These are phyloP conservation scores for Parasteatoda lunata DNA, from an alignment of 2,888 invertebrate genomes.

Conservation along the genomic window DNA sequence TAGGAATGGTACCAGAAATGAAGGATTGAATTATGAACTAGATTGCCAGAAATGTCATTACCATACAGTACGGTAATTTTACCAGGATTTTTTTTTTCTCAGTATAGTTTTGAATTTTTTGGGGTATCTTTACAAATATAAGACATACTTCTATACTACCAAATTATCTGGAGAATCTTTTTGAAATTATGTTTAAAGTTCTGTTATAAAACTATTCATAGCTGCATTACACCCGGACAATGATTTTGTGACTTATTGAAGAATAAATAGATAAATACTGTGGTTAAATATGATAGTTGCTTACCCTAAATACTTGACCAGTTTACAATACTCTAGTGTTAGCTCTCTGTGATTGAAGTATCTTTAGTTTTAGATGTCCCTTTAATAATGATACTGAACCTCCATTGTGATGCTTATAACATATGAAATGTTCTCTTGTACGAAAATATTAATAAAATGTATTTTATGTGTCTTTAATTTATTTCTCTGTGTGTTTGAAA, in stretches of 20 bases:
- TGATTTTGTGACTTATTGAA: too few relatives aligned
- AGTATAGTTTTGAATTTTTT: too few relatives aligned
- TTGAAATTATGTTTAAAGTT: background rate
- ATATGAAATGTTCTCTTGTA: constrained; percentile 22
- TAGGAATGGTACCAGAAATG: too few relatives aligned
- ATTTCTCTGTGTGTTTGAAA: too few relatives aligned
- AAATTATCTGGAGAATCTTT: background rate
- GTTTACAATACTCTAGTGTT: background rate
- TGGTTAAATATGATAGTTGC: background rate
- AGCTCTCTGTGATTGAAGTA: background rate
- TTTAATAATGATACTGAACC: background rate
- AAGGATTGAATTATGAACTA: too few relatives aligned
- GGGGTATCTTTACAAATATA: too few relatives aligned
- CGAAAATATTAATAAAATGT: constrained; percentile 33
- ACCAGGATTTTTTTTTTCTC: too few relatives aligned
- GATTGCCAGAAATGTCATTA: too few relatives aligned
- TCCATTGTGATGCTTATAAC: background rate
- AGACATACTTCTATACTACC: too few relatives aligned
- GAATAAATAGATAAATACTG: too few relatives aligned
- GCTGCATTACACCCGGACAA: background rate
- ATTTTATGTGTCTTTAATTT: constrained; percentile 40
- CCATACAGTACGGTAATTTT: too few relatives aligned
- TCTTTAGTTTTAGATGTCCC: background rate
- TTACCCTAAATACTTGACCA: background rate
- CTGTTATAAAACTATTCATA: background rate